Percentiles rank a stretch among this genome's conserved stretches.
These are phyloP conservation scores for Acomys russatus DNA, from an alignment of 2,797 vertebrate species.

Conservation along the genomic window DNA sequence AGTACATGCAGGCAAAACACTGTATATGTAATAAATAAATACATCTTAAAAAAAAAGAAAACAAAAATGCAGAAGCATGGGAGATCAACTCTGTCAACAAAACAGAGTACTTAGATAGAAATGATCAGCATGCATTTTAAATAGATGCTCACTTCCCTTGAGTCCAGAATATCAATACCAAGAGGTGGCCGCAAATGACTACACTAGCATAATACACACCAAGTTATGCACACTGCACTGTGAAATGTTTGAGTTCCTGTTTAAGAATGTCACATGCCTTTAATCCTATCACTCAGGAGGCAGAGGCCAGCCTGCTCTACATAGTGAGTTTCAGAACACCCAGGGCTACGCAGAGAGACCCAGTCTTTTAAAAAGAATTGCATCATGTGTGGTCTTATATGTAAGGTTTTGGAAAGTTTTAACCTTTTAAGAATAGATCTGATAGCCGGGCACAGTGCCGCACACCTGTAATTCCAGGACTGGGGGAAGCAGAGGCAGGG, in stretches of 20 bases:
- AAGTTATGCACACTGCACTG: neutral
- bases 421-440: neutral
- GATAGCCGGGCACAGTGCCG: no score
- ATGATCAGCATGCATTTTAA: neutral
- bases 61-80: neutral
- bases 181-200: neutral
- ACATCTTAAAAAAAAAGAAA: no score
- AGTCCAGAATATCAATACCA: neutral
- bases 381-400: neutral
- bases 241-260: neutral
- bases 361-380: neutral
- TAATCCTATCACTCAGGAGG: neutral
- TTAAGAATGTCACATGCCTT: neutral
- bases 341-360: neutral
- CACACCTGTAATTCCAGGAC: no score
- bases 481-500: no score
- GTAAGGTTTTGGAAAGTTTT: neutral
- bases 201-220: no score
- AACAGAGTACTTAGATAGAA: neutral
- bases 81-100: neutral
- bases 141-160: no score
- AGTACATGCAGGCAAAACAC: no score
- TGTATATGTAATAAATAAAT: no score
- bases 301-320: no score
- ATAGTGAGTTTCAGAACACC: neutral